These are phyloP conservation scores for Macrotus californicus DNA, from an alignment of 2,113 vertebrate species.

Conservation along the genomic window DNA sequence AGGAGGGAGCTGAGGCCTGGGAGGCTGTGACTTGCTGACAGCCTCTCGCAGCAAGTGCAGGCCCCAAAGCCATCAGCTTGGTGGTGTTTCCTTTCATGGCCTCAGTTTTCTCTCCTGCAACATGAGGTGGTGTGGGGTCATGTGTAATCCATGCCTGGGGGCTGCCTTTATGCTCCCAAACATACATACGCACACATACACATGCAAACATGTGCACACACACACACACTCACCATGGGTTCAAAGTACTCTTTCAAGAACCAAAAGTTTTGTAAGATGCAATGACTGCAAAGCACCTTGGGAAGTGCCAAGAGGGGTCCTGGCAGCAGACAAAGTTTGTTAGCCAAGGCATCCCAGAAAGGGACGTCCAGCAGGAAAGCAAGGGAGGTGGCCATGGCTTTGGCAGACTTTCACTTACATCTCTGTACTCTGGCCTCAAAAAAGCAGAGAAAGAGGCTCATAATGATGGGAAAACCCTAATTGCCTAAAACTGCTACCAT, in stretches of 20 bases:
- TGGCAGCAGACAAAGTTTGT: not conserved
- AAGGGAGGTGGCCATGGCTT: not conserved
- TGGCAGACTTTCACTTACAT: slow-evolving; percentile 19
- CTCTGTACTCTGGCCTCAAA: not conserved
- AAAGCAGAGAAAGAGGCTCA: not conserved
- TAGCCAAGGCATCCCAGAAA: not conserved
- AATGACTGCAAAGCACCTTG: not conserved
- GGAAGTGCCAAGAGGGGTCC: not conserved
- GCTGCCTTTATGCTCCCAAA: not conserved
- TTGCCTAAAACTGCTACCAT: slow-evolving; percentile 38
- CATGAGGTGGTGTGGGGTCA: not conserved
- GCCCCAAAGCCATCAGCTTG: not conserved
- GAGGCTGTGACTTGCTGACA: not conserved
- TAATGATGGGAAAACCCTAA: slow-evolving; percentile 61
- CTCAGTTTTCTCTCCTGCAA: not conserved
- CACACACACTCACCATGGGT: not conserved
- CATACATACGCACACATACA: not conserved
- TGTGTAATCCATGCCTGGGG: not conserved
- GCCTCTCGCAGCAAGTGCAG: not conserved
- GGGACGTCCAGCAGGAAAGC: not conserved
- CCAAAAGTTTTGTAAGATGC: not conserved
- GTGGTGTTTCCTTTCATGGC: not conserved
- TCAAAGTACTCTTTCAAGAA: not conserved
- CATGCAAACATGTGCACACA: not conserved
- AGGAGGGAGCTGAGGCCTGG: not conserved